A percentile compares a stretch with the other conserved stretches of the same genome.
These are phyloP conservation scores for Lumbricus terrestris DNA, from an alignment of 2,888 invertebrate species.

Conservation along the genomic window DNA sequence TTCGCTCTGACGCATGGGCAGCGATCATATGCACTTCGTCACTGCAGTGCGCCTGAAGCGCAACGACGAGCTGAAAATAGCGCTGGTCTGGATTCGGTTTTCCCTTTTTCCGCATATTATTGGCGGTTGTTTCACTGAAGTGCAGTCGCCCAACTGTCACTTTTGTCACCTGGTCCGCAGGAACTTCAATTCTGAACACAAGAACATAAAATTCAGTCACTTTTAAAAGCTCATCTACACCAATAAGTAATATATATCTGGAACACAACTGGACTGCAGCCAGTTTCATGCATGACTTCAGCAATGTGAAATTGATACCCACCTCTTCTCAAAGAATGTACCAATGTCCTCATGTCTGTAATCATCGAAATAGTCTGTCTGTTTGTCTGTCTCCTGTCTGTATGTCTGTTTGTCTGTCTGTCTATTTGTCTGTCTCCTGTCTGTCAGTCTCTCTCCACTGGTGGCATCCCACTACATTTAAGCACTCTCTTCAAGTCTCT, in stretches of 20 bases:
- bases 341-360: too few relatives aligned
- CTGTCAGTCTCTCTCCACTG: too few relatives aligned
- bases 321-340: too few relatives aligned
- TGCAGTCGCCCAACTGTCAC: constrained; percentile 89
- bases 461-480: too few relatives aligned
- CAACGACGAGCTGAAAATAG: constrained; percentile 92
- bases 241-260: neutral
- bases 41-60: constrained; percentile 83
- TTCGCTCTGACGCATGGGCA: constrained; percentile 90
- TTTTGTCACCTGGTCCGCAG: constrained; percentile 49
- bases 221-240: neutral
- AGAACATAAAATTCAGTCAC: neutral
- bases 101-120: constrained; percentile 98
- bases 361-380: too few relatives aligned
- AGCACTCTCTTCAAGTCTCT: too few relatives aligned
- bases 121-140: constrained; percentile 96
- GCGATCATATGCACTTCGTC: constrained; percentile 66
- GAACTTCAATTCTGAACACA: neutral
- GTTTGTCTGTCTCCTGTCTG: too few relatives aligned
- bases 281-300: too few relatives aligned
- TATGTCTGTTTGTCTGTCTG: too few relatives aligned
- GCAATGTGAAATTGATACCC: too few relatives aligned
- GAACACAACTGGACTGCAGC: neutral
- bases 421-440: too few relatives aligned
- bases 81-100: constrained; percentile 98